Evolutionary conservation across 2,797 vertebrate species (phyloP).

Genomic region (Acanthurus tractus): DNA sequence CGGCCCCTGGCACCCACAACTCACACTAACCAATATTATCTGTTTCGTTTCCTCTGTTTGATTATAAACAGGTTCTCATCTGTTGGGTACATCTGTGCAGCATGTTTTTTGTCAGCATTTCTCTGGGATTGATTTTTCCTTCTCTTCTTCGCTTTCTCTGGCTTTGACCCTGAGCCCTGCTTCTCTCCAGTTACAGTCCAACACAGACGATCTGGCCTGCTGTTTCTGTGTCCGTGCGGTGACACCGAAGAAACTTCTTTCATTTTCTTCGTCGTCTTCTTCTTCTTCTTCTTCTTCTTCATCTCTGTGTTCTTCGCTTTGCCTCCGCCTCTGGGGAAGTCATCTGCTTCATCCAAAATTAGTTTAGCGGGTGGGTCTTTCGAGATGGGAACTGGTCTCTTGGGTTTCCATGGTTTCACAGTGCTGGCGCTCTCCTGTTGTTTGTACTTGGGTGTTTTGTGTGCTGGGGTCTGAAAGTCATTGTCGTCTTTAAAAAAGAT

Average conservation of each 20-base stretch:
- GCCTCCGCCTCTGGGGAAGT: constrained; percentile 78
- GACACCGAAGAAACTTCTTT: not conserved
- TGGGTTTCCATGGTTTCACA: constrained; percentile 75
- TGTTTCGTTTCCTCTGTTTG: constrained; percentile 79
- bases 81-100: constrained; percentile 44
- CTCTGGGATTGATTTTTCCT: constrained; percentile 9
- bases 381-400: constrained; percentile 68
- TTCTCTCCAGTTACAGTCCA: constrained; percentile 10
- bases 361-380: constrained; percentile 35
- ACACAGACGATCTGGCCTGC: not conserved
- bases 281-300: constrained; percentile 39
- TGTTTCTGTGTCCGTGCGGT: not conserved
- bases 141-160: constrained; percentile 30
- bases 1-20: not conserved
- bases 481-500: constrained; percentile 54
- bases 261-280: not conserved
- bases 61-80: constrained; percentile 86
- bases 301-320: constrained; percentile 9
- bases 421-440: constrained; percentile 16
- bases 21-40: constrained; percentile 36
- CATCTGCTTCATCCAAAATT: constrained; percentile 51
- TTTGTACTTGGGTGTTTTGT: constrained; percentile 50
- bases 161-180: constrained; percentile 18
- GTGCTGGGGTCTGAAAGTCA: not conserved
- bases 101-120: constrained; percentile 38